Percentiles rank a stretch among this genome's conserved stretches.
These are phyloP conservation scores for Mellilla xanthometata DNA, from an alignment of 2,888 invertebrate species.

Conservation along the genomic window DNA sequence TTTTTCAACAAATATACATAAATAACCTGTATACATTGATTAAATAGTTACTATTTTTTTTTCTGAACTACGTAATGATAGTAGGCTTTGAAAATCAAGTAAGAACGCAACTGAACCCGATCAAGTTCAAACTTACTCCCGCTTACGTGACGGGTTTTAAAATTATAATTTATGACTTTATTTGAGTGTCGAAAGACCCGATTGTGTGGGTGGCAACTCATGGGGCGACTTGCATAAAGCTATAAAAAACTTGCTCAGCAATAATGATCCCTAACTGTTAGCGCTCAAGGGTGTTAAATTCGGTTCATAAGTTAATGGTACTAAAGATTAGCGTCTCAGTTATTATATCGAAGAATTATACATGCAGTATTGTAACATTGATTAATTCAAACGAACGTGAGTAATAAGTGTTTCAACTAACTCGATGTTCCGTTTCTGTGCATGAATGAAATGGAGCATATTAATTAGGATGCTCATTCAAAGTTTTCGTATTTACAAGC, in stretches of 20 bases:
- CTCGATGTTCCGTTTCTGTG: background rate
- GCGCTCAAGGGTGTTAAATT: background rate
- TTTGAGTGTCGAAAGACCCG: conserved; percentile 73
- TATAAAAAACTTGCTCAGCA: conserved; percentile 12
- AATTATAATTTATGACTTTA: conserved; percentile 76
- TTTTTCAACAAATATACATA: too few species aligned
- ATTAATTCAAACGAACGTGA: conserved; percentile 5
- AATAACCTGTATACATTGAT: too few species aligned
- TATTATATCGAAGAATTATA: conserved; percentile 7
- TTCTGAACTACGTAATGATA: too few species aligned
- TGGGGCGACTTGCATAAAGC: conserved; percentile 34
- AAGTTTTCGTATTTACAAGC: too few species aligned
- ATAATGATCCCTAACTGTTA: conserved; percentile 10
- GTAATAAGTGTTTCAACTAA: conserved; percentile 1
- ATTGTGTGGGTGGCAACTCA: conserved; percentile 64
- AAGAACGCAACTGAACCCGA: background rate
- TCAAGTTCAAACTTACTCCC: conserved; percentile 7
- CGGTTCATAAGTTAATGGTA: background rate
- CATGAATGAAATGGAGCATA: too few species aligned
- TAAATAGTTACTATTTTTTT: too few species aligned
- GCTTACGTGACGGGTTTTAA: conserved; percentile 61
- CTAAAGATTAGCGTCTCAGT: conserved; percentile 9
- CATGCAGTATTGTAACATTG: conserved; percentile 7
- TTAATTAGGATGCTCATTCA: too few species aligned
- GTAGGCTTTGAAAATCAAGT: background rate